Percentiles rank a stretch among this genome's conserved stretches.
phyloP scores from a whole-genome alignment of 1,140 invertebrate genomes.

The Philopotamus ludificatus region DNA sequence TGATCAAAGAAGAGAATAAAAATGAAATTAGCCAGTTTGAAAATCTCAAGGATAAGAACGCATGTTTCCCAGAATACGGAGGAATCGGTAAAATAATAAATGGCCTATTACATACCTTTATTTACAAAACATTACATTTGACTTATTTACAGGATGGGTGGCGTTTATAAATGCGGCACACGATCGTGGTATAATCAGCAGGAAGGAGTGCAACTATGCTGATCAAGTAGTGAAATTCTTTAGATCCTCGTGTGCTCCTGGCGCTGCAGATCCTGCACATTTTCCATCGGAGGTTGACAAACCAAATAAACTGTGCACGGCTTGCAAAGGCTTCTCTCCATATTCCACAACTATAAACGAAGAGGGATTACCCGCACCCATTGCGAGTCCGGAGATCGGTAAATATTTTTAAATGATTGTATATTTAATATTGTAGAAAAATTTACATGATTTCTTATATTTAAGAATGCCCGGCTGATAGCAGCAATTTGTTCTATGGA shows the following conservation, averaged over 20 bases:
- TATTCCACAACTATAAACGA: too few relatives aligned
- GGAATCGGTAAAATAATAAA: constrained; percentile 55
- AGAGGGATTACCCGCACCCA: too few relatives aligned
- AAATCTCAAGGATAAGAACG: constrained; percentile 58
- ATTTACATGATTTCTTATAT: too few relatives aligned
- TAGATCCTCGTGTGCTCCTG: constrained; percentile 59
- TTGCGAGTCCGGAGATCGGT: too few relatives aligned
- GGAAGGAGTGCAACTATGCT: constrained; percentile 58
- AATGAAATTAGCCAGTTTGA: constrained; percentile 56
- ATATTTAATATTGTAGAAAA: too few relatives aligned
- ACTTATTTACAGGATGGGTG: constrained; percentile 55
- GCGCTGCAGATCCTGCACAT: constrained; percentile 54
- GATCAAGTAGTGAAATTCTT: constrained; percentile 58
- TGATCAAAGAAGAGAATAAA: constrained; percentile 55
- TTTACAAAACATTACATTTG: neutral
- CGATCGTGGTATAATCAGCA: constrained; percentile 48
- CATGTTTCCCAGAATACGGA: constrained; percentile 66
- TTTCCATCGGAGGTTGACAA: constrained; percentile 44
- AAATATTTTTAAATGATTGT: too few relatives aligned
- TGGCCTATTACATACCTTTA: neutral
- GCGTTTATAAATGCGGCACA: constrained; percentile 58
- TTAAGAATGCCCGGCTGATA: constrained; percentile 48
- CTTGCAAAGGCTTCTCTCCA: constrained; percentile 42
- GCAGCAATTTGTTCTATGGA: constrained; percentile 62
- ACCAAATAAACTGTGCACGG: constrained; percentile 44